Base-by-base conservation (phyloP, 2,113 vertebrate genomes). In the Toxostoma redivivum region DNA sequence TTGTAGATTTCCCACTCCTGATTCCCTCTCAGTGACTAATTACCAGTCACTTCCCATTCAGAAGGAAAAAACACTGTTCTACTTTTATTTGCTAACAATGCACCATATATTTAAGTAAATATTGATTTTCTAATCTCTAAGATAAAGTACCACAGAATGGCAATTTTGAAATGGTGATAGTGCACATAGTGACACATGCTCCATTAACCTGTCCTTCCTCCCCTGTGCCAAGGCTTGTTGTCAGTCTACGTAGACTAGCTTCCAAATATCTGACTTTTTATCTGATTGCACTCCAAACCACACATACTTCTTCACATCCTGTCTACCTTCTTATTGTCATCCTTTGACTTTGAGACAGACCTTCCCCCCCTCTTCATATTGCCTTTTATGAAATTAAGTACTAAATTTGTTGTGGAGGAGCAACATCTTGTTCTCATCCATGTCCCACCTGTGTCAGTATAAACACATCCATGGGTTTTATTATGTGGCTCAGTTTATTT, bases 121-220 rank as follows among this genome's bases (percentile, higher is more conserved):
- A 95, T 96, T 95, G 93, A 96, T 95, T 96, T 96, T 95, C 61
- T 91, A 80, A 95, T 92, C 85, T 71, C 44, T 44, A 83, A 96
- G 90, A 95, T 92, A 58, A 88, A 96, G 79, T 83, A 71, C 33
- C 92, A 64, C 13, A 83, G 76, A 92, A 93, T 25, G 53, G 79
- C 60, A 88, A 93, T 93, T 93, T 90, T 93, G 60, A 90, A 96
- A 71, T 1, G 0, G 38, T 38, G 28, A n/a, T 60, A 90, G 40
- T 44, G 50, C 81, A 81, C 40, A 77, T 7, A 90, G 33, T 40
- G 92, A 45, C 51, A 86, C 85, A 86, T 1, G 3, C 31, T 83
- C 56, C 95, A 83, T 90, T 87, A 90, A 86, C 56, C 20, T 86
- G 31, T 60, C 37, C 60, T 38, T 86, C 40, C 31, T 83, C 18